These are phyloP conservation scores for Pediacus dermestoides DNA, from an alignment of 2,888 invertebrate genomes.

Conservation along the genomic window DNA sequence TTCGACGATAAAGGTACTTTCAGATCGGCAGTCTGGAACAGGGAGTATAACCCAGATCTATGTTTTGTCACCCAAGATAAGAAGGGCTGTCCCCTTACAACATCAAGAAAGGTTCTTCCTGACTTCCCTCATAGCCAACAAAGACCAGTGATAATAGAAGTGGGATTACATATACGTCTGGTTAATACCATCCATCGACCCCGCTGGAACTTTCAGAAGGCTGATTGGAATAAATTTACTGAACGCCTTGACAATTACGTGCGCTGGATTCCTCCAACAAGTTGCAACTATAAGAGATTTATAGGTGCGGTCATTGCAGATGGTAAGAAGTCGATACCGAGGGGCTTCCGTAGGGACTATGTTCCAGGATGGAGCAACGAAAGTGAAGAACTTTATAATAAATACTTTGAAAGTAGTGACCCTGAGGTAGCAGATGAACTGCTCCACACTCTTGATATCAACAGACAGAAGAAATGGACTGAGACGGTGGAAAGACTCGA, in stretches of 20 bases:
- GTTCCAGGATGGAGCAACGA: conserved; percentile 9
- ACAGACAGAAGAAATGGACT: conserved; percentile 13
- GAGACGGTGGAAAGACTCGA: conserved; percentile 15
- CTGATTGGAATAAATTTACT: conserved; percentile 15
- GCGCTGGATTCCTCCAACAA: conserved; percentile 13
- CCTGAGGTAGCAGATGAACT: conserved; percentile 17
- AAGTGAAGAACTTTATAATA: conserved; percentile 8
- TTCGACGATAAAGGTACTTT: too few relatives aligned
- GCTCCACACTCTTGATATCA: conserved; percentile 16
- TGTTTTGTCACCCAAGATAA: too few relatives aligned
- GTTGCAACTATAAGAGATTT: conserved; percentile 15
- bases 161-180: conserved; percentile 16
- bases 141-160: conserved; percentile 16
- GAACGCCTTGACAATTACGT: conserved; percentile 15
- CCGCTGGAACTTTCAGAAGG: conserved; percentile 20
- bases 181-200: conserved; percentile 13
- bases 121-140: conserved; percentile 23
- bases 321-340: conserved; percentile 17
- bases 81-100: conserved; percentile 6
- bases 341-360: conserved; percentile 18
- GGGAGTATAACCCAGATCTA: too few relatives aligned
- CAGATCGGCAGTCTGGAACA: too few relatives aligned
- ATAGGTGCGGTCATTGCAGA: conserved; percentile 13
- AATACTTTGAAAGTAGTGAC: conserved; percentile 12
- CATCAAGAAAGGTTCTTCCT: conserved; percentile 8